Evolutionary conservation across 2,888 invertebrate genomes (phyloP), one percentile per base, ranked within the genome.

Genomic region (Drosophila putrida): DNA sequence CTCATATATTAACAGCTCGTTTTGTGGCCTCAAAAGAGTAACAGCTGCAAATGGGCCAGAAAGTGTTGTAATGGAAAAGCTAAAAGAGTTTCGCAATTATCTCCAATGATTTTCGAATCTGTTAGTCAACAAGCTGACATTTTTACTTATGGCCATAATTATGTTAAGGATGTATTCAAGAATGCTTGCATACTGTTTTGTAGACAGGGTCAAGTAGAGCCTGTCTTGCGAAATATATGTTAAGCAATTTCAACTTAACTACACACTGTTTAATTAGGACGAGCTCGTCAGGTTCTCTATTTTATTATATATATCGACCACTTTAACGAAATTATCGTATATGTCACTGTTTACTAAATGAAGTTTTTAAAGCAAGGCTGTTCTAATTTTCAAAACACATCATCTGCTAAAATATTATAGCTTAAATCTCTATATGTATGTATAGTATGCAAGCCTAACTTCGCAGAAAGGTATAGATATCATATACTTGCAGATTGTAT

Each of bases 1-100:
- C 33, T 43, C 39, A 54, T 51, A 54, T 64, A 72, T 80, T 71
- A 78, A 67, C 66, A 71, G 81, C 73, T 76, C 76, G 71, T 81
- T 73, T 68, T 68, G 67, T 61, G 58, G 61, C 25, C 51, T 46
- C 59, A 38, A 54, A 67, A 54, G 54, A 66, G 63, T 68, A 68
- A 62, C 61, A 55, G 44, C 69, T 71, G 67, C 63, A 69, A 82
- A 82, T 76, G 71, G 67, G 54, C 39, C 71, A 69, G 55, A 70
- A 74, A 70, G 62, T 60, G 44, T 60, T 76, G 53, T 38, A 46
- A 53, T 49, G 59, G 64, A 44, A 65, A 65, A 41, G 47, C 60
- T 41, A 55, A 76, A 70, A 70, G 51, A 73, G 55, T 69, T 73
- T 62, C 53, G 27, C 65, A 76, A 69, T 77, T 73, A 75, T 76